Evolutionary conservation across 1,140 invertebrate species (phyloP), one percentile per base, ranked within the genome.

Genomic region (Diorhabda elongata): DNA sequence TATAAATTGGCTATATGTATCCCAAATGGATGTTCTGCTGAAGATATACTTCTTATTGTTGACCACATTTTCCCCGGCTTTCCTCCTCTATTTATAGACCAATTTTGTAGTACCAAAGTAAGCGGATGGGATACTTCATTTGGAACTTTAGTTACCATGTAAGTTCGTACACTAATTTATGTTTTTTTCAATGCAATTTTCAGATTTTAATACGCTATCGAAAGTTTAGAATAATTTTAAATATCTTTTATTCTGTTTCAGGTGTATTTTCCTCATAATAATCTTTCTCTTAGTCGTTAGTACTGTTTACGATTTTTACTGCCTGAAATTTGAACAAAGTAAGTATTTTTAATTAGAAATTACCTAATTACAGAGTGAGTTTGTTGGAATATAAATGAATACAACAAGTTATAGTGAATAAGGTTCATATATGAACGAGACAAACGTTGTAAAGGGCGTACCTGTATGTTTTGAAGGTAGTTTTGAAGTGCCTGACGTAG

Each of bases 271-370:
- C 26, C 26, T 26, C 26, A 26, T 26, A 26, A 26, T 26, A 26
- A 26, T 70, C 26, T 52, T 44, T 4, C 3, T 52, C 3, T 69
- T 69, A 44, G 5, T 65, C n/a, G 5, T 69, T 4, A 69, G 66
- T 41, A 71, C 72, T 44, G 47, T 66, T 7, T 75, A 70, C 52
- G 74, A 75, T 52, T 42, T 70, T 6, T 73, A 60, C 60, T 58
- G 71, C 7, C 56, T 68, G 42, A 69, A 70, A 52, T 52, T 42
- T 44, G 68, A 64, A 62, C 44, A 61, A 69, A 71, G 73, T 73
- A 69, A 71, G 71, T 71, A 44, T 8, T 63, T 64, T 43, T 56
- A 44, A 58, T 52, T 44, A 68, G 26, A 26, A 26, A 26, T 26
- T 26, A 26, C 26, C 26, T 26, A 26, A 26, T 26, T 26, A 26